A percentile compares a stretch with the other conserved stretches of the same genome.
Conservation (phyloP, 1,140 invertebrate species). For the Trichonephila clavata region DNA sequence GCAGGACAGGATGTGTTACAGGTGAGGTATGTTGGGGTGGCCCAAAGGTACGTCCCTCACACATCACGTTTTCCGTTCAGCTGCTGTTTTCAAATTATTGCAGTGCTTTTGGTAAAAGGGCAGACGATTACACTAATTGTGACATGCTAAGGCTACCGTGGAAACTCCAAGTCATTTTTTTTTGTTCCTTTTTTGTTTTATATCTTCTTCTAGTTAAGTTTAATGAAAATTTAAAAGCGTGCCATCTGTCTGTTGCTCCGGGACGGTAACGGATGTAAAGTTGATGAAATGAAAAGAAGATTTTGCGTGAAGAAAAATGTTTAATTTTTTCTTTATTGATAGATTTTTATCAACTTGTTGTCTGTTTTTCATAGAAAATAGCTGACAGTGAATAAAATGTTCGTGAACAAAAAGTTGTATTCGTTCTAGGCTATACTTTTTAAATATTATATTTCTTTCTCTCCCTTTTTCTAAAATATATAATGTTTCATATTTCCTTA, state of each 20-base stretch:
- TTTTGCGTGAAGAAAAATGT: too few relatives aligned
- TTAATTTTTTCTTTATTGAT: too few relatives aligned
- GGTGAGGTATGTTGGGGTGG: background rate
- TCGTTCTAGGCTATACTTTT: too few relatives aligned
- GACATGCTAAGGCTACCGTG: background rate
- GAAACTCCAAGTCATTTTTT: background rate
- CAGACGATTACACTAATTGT: slow-evolving; percentile 34
- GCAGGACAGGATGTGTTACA: slow-evolving; percentile 37
- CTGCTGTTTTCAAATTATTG: slow-evolving; percentile 26
- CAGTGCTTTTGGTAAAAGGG: background rate
- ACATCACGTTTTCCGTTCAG: slow-evolving; percentile 1
- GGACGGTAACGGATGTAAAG: too few relatives aligned
- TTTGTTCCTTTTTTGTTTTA: background rate
- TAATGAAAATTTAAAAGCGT: slow-evolving; percentile 4
- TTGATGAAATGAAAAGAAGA: too few relatives aligned
- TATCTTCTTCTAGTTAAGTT: background rate
- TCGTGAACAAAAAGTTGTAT: too few relatives aligned
- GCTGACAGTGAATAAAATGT: too few relatives aligned
- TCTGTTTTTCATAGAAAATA: too few relatives aligned
- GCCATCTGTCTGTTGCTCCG: background rate
- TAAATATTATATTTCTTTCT: too few relatives aligned
- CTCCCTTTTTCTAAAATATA: too few relatives aligned
- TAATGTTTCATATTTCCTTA: too few relatives aligned
- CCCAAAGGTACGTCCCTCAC: background rate
- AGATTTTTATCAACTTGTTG: too few relatives aligned